A percentile compares a stretch with the other conserved stretches of the same genome.
Evolutionary conservation across 2,113 vertebrate genomes (phyloP).

Genomic region (Dunckerocampus dactyliophorus): DNA sequence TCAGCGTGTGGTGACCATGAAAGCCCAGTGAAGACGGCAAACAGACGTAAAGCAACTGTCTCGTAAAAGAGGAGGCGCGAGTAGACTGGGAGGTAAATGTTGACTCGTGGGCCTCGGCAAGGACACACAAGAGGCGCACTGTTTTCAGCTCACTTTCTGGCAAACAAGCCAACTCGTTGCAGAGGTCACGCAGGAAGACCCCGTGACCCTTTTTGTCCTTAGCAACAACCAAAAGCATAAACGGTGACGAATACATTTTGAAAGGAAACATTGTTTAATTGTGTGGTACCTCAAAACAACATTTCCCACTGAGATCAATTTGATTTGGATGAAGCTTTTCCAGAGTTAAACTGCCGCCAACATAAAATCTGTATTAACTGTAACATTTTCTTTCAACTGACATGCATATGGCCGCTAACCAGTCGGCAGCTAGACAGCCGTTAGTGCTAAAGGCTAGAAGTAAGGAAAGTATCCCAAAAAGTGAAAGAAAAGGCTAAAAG

Average conservation of each 20-base stretch:
- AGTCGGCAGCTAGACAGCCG: too few relatives aligned
- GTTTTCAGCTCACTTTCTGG: slow-evolving; percentile 29
- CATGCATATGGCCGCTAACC: too few relatives aligned
- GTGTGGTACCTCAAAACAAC: too few relatives aligned
- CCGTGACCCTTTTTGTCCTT: slow-evolving; percentile 25
- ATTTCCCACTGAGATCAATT: too few relatives aligned
- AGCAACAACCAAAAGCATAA: slow-evolving; percentile 7
- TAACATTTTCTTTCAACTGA: too few relatives aligned
- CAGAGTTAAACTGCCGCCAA: too few relatives aligned
- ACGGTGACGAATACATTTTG: background rate
- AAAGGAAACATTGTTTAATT: too few relatives aligned
- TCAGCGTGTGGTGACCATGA: slow-evolving; percentile 46
- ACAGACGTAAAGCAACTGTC: slow-evolving; percentile 59
- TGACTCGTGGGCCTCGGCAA: slow-evolving; percentile 44
- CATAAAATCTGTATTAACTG: too few relatives aligned
- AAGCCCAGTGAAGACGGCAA: slow-evolving; percentile 40
- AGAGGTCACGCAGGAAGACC: background rate
- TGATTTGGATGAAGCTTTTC: too few relatives aligned
- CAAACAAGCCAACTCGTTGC: slow-evolving; percentile 36
- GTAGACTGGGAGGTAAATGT: slow-evolving; percentile 57
- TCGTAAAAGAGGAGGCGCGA: slow-evolving; percentile 34
- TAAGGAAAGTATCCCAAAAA: too few relatives aligned
- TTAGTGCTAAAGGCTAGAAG: too few relatives aligned
- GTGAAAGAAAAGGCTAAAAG: background rate
- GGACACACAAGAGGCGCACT: slow-evolving; percentile 43